A percentile compares a stretch with the other conserved stretches of the same genome.
These are phyloP conservation scores for Heliconius sara DNA, from an alignment of 2,888 invertebrate species.

Conservation along the genomic window DNA sequence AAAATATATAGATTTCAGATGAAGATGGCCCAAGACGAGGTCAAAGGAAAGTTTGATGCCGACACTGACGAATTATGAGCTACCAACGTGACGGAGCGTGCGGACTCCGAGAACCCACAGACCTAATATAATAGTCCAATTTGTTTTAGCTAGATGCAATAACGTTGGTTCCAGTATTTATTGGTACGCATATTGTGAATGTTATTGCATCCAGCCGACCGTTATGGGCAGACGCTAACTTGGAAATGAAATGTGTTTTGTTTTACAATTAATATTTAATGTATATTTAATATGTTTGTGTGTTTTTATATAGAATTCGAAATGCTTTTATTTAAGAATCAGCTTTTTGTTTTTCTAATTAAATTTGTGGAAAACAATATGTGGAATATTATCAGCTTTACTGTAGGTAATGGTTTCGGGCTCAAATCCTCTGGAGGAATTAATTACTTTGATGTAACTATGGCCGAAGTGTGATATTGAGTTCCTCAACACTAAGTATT, in stretches of 20 bases:
- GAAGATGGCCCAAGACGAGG: constrained; percentile 34
- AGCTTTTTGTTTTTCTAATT: neutral
- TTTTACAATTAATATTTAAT: constrained; percentile 4
- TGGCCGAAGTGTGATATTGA: neutral
- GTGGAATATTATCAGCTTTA: too few relatives aligned
- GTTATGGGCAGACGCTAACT: constrained; percentile 30
- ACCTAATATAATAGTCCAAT: constrained; percentile 34
- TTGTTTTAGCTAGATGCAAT: constrained; percentile 36
- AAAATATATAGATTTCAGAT: constrained; percentile 28
- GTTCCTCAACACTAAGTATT: too few relatives aligned
- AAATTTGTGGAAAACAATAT: too few relatives aligned
- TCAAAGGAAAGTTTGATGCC: constrained; percentile 38
- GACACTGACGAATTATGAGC: constrained; percentile 42
- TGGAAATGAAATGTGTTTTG: constrained; percentile 29
- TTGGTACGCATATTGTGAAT: constrained; percentile 32
- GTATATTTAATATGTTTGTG: neutral
- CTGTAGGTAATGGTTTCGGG: neutral
- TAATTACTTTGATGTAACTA: too few relatives aligned
- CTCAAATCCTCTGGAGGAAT: neutral
- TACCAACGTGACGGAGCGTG: constrained; percentile 32
- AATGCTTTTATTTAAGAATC: neutral
- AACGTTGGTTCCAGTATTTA: constrained; percentile 35
- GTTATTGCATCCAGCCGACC: constrained; percentile 33
- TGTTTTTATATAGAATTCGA: neutral
- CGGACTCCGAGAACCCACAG: constrained; percentile 31